phyloP scores from a whole-genome alignment of 2,113 vertebrate genomes.

The Anarhynchus alexandrinus region DNA sequence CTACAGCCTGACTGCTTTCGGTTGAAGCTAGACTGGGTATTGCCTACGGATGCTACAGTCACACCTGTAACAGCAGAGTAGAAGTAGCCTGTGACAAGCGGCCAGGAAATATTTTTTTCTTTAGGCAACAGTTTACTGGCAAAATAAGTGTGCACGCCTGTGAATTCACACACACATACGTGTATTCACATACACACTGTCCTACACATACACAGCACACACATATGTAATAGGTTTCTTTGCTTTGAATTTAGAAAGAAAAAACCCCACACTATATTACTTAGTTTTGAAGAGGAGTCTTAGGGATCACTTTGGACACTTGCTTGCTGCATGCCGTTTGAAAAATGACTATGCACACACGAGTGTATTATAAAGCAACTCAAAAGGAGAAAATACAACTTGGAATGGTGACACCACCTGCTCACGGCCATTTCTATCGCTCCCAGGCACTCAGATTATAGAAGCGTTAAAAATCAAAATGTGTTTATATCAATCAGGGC shows the following conservation, averaged over 20 bases:
- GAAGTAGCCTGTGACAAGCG: neutral
- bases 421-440: neutral
- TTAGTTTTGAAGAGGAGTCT: neutral
- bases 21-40: neutral
- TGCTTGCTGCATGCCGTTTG: neutral
- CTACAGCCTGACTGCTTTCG: neutral
- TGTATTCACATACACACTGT: rapidly evolving
- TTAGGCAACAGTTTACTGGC: neutral
- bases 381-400: neutral
- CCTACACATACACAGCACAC: rapidly evolving
- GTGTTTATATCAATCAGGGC: neutral
- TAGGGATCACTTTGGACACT: neutral
- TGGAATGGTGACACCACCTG: neutral
- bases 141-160: rapidly evolving
- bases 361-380: neutral
- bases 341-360: neutral
- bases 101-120: neutral
- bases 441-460: neutral
- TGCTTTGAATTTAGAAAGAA: neutral
- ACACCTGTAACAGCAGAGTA: neutral
- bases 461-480: neutral
- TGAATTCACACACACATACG: rapidly evolving
- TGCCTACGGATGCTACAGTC: neutral
- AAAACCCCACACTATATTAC: neutral
- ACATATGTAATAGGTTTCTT: neutral